A percentile compares a stretch with the other conserved stretches of the same genome.
These are phyloP conservation scores for Telmatherina bonti DNA, from an alignment of 2,797 vertebrate species.

Conservation along the genomic window DNA sequence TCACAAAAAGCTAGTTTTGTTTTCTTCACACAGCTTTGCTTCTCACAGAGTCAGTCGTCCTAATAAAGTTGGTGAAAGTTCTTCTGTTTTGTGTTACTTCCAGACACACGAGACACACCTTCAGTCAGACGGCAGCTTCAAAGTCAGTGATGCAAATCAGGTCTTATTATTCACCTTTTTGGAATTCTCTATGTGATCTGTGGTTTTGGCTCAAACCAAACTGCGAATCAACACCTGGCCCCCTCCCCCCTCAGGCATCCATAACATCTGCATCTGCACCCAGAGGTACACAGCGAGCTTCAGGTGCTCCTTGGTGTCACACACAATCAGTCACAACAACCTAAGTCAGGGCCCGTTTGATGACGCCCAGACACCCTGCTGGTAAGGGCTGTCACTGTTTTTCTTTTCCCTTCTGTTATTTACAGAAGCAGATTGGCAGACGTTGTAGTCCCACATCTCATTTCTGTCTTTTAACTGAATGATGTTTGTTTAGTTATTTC, in stretches of 20 bases:
- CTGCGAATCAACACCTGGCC: conserved; percentile 18
- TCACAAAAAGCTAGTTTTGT: no score
- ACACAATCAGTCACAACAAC: conserved; percentile 11
- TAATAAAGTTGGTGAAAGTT: conserved; percentile 8
- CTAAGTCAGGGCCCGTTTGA: conserved; percentile 10
- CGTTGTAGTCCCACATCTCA: not conserved
- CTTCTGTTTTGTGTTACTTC: conserved; percentile 3
- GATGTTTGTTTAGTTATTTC: not conserved
- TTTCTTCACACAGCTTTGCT: no score
- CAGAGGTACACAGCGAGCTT: not conserved
- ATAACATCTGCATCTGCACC: conserved; percentile 21
- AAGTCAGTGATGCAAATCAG: conserved; percentile 50
- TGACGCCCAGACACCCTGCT: not conserved
- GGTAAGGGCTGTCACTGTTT: not conserved
- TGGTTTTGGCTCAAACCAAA: not conserved
- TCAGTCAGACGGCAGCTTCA: conserved; percentile 33
- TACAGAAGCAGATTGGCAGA: not conserved
- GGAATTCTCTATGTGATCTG: conserved; percentile 14
- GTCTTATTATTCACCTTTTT: conserved; percentile 48
- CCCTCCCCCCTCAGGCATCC: not conserved
- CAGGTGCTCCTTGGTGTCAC: conserved; percentile 14
- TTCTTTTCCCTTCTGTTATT: conserved; percentile 6
- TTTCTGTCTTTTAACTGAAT: not conserved
- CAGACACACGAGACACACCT: conserved; percentile 3
- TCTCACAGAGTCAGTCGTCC: not conserved